phyloP scores from a whole-genome alignment of 2,797 vertebrate species.

The Cheirogaleus major region DNA sequence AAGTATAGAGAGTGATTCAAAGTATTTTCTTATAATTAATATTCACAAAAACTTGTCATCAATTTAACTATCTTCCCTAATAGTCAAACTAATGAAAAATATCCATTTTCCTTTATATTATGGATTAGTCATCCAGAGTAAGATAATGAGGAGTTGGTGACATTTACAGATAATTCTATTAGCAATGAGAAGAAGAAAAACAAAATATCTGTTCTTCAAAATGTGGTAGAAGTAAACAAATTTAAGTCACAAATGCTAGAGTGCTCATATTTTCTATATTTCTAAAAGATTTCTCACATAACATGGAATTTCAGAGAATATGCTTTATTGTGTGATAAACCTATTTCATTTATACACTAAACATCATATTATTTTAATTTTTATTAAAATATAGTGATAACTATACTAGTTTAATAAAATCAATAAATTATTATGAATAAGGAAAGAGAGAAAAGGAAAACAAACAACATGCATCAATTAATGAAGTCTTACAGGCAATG shows the following conservation, averaged over 20 bases:
- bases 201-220: constrained; percentile 47
- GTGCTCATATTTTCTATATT: not conserved
- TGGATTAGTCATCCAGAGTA: constrained; percentile 36
- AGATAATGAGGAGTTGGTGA: not conserved
- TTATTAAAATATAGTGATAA: constrained; percentile 18
- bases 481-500: constrained; percentile 5
- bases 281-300: not conserved
- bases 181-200: constrained; percentile 11
- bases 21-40: constrained; percentile 52
- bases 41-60: not conserved
- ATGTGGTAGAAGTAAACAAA: not conserved
- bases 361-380: not conserved
- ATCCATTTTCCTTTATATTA: constrained; percentile 4
- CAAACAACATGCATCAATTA: not conserved
- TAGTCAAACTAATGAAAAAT: not conserved
- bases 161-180: constrained; percentile 53
- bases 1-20: not conserved
- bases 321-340: not conserved
- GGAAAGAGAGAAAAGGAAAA: not conserved
- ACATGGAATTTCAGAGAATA: not conserved
- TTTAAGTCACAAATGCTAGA: not conserved
- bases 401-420: constrained; percentile 20
- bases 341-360: not conserved
- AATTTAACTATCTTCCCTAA: constrained; percentile 18
- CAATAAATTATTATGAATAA: constrained; percentile 46